Base-by-base conservation (phyloP, 92 coral and sea anemone species). In the Pocillopora grandis region DNA sequence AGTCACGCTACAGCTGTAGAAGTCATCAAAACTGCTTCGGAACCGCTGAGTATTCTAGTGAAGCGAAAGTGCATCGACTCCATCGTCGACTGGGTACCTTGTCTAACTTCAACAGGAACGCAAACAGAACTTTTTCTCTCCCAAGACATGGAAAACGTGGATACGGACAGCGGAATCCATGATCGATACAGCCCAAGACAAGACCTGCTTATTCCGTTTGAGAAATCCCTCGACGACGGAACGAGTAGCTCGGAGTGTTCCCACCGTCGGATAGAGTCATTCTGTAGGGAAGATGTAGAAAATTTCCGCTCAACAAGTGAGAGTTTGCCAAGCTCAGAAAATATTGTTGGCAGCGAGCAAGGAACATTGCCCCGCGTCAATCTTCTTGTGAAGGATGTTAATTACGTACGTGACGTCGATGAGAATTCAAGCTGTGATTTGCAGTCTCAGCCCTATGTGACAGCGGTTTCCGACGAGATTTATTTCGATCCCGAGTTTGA, bases 401-500 rank as follows among this genome's bases (percentile, higher is more conserved):
- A 87, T 85, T 91, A 88, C 73, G 84, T 91, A 57, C 82, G 79
- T 76, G 85, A 90, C 83, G 79, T 76, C 31, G 90, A 89, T 71
- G 92, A 81, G 59, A 91, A 89, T 49, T 86, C 95, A 12, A 94
- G 85, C 76, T 72, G 77, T 77, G 36, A 58, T 63, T 78, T 72
- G 14, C 84, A 85, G 74, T 90, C 87, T n/a, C 92, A 88, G 76
- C 82, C 92, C 13, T 91, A 78, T 69, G 89, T 88, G 19, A 85
- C 94, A 20, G 93, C 98, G 60, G 83, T 92, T 31, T 89, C 99
- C 62, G 99, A 96, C 88, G 98, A 96, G 88, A 91, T 96, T 60
- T 96, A 92, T 75, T 96, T 96, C 76, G 99, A 96, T 75, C 94
- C 94, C 19, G 99, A 96, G 86, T 87, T 96, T 81, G 99, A 96